These are phyloP conservation scores for Oceanites oceanicus DNA, from an alignment of 2,113 vertebrate genomes.

Conservation along the genomic window DNA sequence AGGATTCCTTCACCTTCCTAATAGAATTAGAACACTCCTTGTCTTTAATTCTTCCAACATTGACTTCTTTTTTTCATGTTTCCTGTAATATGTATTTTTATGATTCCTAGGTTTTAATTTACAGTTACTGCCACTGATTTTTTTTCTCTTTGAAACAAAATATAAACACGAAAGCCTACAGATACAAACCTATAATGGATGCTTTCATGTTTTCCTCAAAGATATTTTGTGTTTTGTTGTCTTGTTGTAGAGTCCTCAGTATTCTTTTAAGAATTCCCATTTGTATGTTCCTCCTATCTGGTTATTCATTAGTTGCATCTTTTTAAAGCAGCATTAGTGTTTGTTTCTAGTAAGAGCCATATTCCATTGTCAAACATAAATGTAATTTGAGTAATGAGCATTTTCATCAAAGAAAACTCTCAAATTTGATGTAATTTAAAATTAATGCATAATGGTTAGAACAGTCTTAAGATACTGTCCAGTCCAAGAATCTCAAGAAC, in stretches of 20 bases:
- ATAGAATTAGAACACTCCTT: not conserved
- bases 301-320: not conserved
- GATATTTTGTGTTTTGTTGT: not conserved
- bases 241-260: not conserved
- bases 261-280: not conserved
- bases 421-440: not conserved
- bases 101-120: not conserved
- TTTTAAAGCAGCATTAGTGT: not conserved
- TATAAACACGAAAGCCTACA: not conserved
- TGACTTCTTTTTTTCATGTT: not conserved
- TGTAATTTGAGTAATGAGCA: not conserved
- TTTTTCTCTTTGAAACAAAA: not conserved
- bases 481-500: not conserved
- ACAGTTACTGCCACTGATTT: not conserved
- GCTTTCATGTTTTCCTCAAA: not conserved
- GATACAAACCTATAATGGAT: not conserved
- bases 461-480: not conserved
- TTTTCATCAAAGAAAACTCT: not conserved
- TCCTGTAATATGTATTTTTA: not conserved
- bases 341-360: not conserved
- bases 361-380: not conserved
- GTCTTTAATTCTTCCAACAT: not conserved
- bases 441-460: not conserved
- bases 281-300: not conserved
- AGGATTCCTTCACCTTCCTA: not conserved